These are phyloP conservation scores for Mus musculus DNA, from an alignment of 2,113 vertebrate genomes.

Conservation along the genomic window DNA sequence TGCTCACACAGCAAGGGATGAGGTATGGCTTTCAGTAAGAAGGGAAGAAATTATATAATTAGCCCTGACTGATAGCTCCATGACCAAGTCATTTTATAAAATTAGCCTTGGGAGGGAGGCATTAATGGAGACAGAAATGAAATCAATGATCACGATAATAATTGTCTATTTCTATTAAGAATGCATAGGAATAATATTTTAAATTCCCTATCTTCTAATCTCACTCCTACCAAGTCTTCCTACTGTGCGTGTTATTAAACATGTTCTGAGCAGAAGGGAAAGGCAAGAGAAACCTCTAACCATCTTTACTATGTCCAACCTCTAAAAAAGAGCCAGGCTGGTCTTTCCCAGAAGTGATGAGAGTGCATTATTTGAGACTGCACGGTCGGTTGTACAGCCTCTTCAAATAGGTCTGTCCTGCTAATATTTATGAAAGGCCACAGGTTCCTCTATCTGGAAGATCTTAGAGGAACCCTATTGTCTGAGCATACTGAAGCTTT, in stretches of 20 bases:
- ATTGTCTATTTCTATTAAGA: conserved; percentile 17
- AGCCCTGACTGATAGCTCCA: conserved; percentile 18
- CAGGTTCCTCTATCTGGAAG: conserved; percentile 71
- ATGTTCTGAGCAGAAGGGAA: background rate
- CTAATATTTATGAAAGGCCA: conserved; percentile 75
- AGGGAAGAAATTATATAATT: conserved; percentile 31
- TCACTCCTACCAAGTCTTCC: background rate
- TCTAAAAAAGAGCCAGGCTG: background rate
- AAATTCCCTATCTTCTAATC: conserved; percentile 16
- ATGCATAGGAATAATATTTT: background rate
- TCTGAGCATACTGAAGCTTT: conserved; percentile 76
- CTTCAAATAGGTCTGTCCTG: conserved; percentile 64
- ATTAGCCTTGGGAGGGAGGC: background rate
- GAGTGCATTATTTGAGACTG: conserved; percentile 44
- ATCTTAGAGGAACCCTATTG: conserved; percentile 71
- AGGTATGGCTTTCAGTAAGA: conserved; percentile 24
- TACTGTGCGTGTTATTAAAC: conserved; percentile 9
- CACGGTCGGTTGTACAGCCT: conserved; percentile 62
- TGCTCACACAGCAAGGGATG: conserved; percentile 1
- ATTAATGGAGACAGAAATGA: conserved; percentile 20
- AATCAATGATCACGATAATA: conserved; percentile 23
- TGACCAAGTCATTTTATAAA: background rate
- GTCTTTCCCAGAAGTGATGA: conserved; percentile 67
- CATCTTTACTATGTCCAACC: conserved; percentile 28
- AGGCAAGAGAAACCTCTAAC: conserved; percentile 31